Base-by-base conservation (phyloP, 2,888 invertebrate genomes). In the Hypercompe scribonia region DNA sequence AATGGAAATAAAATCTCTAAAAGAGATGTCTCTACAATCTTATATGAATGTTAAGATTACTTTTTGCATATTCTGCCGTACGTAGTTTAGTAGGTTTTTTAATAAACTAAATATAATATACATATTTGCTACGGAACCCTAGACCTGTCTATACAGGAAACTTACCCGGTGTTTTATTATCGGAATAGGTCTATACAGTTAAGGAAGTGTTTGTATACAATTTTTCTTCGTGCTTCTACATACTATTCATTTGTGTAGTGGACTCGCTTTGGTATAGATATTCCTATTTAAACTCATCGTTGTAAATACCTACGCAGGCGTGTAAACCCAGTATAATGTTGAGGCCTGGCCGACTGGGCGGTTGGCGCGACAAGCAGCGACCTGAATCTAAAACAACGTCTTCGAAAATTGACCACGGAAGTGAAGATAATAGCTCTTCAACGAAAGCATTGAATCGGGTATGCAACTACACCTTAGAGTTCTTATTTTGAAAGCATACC, bases 371-470 rank as follows among this genome's bases (percentile, higher is more conserved):
- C 73, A 86, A 78, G 82, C 86, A 86, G 76, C 77, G 73, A 7
- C 66, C 72, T 8, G 81, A 82, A 70, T 69, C 73, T 63, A 73
- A 72, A 74, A 71, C 71, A 33, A n/a, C 75, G 36, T 69, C 39
- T 69, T 28, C 36, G 34, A 86, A 81, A 73, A 75, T 65, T 15
- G 74, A 74, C 42, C 77, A 74, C 65, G 76, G 73, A 39, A 83
- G 79, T 76, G 80, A 73, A 33, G 80, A 81, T 65, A 85, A 82
- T 83, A 77, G 68, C 70, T 80, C 85, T 33, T 84, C 89, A 13
- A 81, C 77, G 54, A 84, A 80, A 77, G 84, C 83, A 34, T 80
- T 85, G 46, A 82, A 86, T 67, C 82, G 86, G 90, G 92, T 92
- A 91, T 84, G 90, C 69, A 69, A 50, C 67, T 78, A 71, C 63